These are phyloP conservation scores for Chloroclystis v-ata DNA, from an alignment of 2,888 invertebrate genomes.

Conservation along the genomic window DNA sequence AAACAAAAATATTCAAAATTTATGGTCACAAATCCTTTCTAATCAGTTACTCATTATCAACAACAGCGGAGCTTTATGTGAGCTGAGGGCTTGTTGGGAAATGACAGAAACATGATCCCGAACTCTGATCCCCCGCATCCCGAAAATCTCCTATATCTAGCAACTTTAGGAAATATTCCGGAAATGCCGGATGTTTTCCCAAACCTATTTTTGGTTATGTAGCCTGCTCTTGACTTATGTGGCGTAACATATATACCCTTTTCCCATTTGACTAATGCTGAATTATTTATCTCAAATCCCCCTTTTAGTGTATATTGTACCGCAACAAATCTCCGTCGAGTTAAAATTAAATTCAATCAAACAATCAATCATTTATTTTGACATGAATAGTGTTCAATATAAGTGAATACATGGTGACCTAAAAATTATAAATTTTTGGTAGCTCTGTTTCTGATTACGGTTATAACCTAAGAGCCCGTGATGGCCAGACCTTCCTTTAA, in stretches of 20 bases:
- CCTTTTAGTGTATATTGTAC: slow-evolving; percentile 35
- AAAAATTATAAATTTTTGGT: too few species aligned
- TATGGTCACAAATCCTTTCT: slow-evolving; percentile 3
- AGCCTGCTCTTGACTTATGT: slow-evolving; percentile 42
- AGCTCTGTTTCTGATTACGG: too few species aligned
- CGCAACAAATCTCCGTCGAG: slow-evolving; percentile 34
- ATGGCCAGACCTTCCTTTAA: too few species aligned
- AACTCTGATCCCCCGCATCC: slow-evolving; percentile 18
- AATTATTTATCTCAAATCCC: slow-evolving; percentile 45
- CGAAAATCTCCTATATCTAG: slow-evolving; percentile 19
- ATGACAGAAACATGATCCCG: slow-evolving; percentile 22
- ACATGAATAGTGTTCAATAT: too few species aligned
- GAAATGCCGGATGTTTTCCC: slow-evolving; percentile 44
- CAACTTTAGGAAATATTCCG: slow-evolving; percentile 18
- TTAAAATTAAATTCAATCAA: slow-evolving; percentile 51
- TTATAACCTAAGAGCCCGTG: too few species aligned
- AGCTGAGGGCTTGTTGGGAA: slow-evolving; percentile 1
- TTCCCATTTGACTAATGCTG: slow-evolving; percentile 41
- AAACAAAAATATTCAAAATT: background rate
- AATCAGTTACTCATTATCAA: slow-evolving; percentile 2
- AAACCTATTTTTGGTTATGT: slow-evolving; percentile 41
- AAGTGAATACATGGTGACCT: too few species aligned
- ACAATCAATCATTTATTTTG: too few species aligned
- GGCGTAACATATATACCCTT: slow-evolving; percentile 41
- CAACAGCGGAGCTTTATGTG: slow-evolving; percentile 3